phyloP scores from a whole-genome alignment of 1,140 invertebrate genomes.

The Onthophagus taurus region DNA sequence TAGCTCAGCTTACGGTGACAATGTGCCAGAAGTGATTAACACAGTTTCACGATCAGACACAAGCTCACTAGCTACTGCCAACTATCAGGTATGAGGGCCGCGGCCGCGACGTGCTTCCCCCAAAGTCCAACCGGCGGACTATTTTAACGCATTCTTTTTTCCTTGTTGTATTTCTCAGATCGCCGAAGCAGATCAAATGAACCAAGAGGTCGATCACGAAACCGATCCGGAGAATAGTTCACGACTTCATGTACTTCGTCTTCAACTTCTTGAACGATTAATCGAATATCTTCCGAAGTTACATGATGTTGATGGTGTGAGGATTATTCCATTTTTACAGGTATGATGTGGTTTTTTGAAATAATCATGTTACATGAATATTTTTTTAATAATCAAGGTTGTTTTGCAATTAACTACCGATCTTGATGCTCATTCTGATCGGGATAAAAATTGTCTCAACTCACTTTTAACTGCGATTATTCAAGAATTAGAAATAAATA shows the following conservation, averaged over 20 bases:
- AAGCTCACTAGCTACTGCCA: slow-evolving; percentile 41
- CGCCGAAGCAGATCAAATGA: slow-evolving; percentile 31
- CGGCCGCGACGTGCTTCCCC: slow-evolving; percentile 3
- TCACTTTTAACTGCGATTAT: slow-evolving; percentile 64
- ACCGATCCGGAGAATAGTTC: slow-evolving; percentile 41
- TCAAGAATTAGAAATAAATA: slow-evolving; percentile 67
- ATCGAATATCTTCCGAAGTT: slow-evolving; percentile 54
- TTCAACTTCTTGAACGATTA: slow-evolving; percentile 56
- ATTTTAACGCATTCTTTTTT: slow-evolving; percentile 1
- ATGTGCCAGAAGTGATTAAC: slow-evolving; percentile 39
- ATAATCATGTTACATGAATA: background rate
- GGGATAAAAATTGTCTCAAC: slow-evolving; percentile 67
- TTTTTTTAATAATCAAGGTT: slow-evolving; percentile 44
- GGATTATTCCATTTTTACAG: slow-evolving; percentile 85
- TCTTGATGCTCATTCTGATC: slow-evolving; percentile 73
- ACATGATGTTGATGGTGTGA: slow-evolving; percentile 57
- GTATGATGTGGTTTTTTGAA: slow-evolving; percentile 37
- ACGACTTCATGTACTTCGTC: slow-evolving; percentile 54
- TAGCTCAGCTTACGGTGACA: slow-evolving; percentile 74
- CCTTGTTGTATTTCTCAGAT: too few relatives aligned
- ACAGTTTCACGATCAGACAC: slow-evolving; percentile 42
- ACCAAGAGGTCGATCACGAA: slow-evolving; percentile 16
- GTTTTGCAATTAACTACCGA: slow-evolving; percentile 85
- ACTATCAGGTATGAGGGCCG: slow-evolving; percentile 16
- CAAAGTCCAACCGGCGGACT: background rate